Percentiles rank a stretch among this genome's conserved stretches.
These are phyloP conservation scores for Isurus oxyrinchus DNA, from an alignment of 2,113 vertebrate genomes.

Conservation along the genomic window DNA sequence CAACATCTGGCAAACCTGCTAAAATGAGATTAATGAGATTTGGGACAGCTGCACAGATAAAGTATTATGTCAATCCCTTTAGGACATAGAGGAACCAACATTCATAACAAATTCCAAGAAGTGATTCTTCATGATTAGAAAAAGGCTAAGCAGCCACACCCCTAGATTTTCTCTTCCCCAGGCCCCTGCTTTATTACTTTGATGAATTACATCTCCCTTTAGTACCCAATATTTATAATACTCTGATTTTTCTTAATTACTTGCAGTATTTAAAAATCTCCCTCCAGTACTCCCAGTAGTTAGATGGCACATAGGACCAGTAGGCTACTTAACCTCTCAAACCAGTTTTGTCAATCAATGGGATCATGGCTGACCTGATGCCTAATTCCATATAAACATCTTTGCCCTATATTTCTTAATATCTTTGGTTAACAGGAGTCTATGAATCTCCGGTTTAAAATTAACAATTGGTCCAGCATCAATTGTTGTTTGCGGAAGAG, in stretches of 20 bases:
- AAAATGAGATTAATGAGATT: neutral
- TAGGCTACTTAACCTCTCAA: neutral
- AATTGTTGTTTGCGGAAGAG: neutral
- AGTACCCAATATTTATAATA: neutral
- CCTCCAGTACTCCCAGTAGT: neutral
- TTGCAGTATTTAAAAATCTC: neutral
- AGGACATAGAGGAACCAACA: neutral
- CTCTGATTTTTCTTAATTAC: neutral
- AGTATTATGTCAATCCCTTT: neutral
- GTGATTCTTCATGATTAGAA: neutral
- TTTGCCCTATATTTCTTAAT: neutral
- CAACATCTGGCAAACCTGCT: neutral
- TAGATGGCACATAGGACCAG: neutral
- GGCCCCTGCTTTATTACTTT: neutral
- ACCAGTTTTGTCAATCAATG: neutral
- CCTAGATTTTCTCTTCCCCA: neutral
- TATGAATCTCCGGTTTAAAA: too few species aligned
- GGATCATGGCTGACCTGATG: neutral
- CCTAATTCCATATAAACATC: neutral
- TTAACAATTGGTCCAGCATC: too few species aligned
- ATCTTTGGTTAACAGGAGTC: too few species aligned
- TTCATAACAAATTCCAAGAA: neutral
- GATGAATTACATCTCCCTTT: neutral
- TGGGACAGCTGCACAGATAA: neutral
- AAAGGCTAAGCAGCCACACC: neutral